phyloP scores from a whole-genome alignment of 1,140 invertebrate species.

The Uloborus diversus region DNA sequence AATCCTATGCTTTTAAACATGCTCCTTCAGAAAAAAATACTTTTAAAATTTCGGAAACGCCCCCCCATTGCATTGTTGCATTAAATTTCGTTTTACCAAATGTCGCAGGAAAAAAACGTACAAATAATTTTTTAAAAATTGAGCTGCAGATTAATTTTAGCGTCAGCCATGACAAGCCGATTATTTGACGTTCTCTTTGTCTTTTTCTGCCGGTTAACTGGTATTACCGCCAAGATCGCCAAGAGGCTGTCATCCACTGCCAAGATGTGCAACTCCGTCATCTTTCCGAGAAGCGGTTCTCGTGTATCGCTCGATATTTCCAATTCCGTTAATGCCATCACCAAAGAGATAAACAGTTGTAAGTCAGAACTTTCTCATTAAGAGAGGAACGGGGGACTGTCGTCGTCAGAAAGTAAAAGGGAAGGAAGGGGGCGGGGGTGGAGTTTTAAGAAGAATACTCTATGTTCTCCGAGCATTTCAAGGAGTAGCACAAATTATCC shows the following conservation, averaged over 20 bases:
- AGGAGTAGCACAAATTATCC: slow-evolving; percentile 54
- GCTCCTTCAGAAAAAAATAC: no score
- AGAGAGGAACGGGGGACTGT: slow-evolving; percentile 36
- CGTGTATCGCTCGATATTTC: slow-evolving; percentile 48
- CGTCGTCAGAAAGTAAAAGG: slow-evolving; percentile 2
- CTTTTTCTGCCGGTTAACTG: no score
- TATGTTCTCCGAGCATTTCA: slow-evolving; percentile 13
- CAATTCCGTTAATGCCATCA: slow-evolving; percentile 56
- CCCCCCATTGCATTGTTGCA: no score
- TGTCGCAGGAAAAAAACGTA: no score
- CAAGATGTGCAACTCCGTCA: slow-evolving; percentile 41
- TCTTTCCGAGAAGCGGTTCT: slow-evolving; percentile 8
- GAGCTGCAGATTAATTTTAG: no score
- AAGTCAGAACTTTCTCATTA: slow-evolving; percentile 56
- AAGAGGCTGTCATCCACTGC: slow-evolving; percentile 37
- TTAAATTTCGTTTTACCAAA: no score
- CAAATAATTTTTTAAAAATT: no score
- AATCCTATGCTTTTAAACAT: no score
- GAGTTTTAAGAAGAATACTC: slow-evolving; percentile 52
- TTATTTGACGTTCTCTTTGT: no score
- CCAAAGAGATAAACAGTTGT: slow-evolving; percentile 55
- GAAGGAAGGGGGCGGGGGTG: slow-evolving; percentile 6
- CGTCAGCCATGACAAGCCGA: no score
- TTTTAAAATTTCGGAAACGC: no score
- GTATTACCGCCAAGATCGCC: slow-evolving; percentile 48